These are phyloP conservation scores for Palythoa grandiflora DNA, from an alignment of 92 coral and sea anemone genomes.

Conservation along the genomic window DNA sequence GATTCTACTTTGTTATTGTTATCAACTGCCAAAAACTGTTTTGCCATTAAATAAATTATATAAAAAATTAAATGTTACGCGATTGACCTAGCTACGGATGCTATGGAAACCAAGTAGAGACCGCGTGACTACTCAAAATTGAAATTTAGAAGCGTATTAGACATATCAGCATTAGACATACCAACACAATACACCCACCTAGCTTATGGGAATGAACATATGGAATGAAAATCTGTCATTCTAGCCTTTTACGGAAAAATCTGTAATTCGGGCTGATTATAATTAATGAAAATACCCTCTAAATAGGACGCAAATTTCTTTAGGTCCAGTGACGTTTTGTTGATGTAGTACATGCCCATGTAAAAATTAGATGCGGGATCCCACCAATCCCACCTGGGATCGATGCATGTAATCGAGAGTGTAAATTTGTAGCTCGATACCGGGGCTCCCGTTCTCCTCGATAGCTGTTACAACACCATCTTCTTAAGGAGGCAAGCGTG, in stretches of 20 bases:
- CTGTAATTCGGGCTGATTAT: background rate
- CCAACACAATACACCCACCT: no score
- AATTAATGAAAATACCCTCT: slow-evolving; percentile 12
- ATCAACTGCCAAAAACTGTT: no score
- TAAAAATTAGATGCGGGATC: no score
- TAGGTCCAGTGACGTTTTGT: slow-evolving; percentile 36
- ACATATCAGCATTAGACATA: background rate
- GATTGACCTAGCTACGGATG: background rate
- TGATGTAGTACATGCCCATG: slow-evolving; percentile 39
- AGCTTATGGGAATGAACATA: no score
- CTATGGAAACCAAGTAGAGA: background rate
- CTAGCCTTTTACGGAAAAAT: no score
- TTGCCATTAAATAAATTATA: no score
- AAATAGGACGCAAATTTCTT: slow-evolving; percentile 41
- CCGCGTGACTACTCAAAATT: background rate
- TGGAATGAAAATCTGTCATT: no score
- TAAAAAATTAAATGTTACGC: no score
- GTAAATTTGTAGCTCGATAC: background rate
- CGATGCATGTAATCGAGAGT: slow-evolving; percentile 16
- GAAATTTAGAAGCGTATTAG: background rate
- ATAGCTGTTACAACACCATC: slow-evolving; percentile 19
- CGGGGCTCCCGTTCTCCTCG: slow-evolving; percentile 21
- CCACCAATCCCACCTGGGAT: no score
- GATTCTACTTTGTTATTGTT: no score
- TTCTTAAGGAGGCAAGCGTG: no score